Evolutionary conservation across 1,140 invertebrate genomes (phyloP), one percentile per base, ranked within the genome.

Genomic region (Probaryconus sp.): DNA sequence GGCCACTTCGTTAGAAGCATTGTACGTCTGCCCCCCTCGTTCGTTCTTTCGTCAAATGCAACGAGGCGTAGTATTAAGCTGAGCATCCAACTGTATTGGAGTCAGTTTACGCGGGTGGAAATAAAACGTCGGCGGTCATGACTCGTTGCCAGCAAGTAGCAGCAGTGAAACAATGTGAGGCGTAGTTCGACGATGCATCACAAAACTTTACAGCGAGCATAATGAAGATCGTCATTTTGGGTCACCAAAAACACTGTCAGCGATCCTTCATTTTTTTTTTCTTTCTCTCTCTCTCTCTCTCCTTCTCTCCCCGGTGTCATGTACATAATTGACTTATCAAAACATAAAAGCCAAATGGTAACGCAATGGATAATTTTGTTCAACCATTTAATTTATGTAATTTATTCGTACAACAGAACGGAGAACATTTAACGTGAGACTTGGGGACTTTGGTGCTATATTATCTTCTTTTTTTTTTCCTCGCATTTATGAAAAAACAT

Each of bases 21-120:
- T 70, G 73, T 76, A 42, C 55, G 50, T 51, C 61, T 53, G n/a
- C n/a, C n/a, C 60, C 38, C 60, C 56, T 51, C 72, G 37, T 38
- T 75, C 55, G 73, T 71, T 71, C 67, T 71, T 76, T 67, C 73
- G 67, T 76, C 73, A 76, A 71, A 76, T 70, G 73, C 73, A 71
- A 76, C 73, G 73, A 76, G 67, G 67, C 73, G 73, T 76, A 76
- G 68, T 56, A 76, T 72, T 68, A 71, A 71, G 74, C 68, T 55
- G 72, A 75, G 72, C 72, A 75, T 75, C 64, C 64, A 38, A 76
- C 65, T 70, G 73, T 76, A 69, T 75, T 68, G 71, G 71, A 74
- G 71, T 69, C 72, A 69, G 72, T 65, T 65, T 58, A 60, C 72
- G 72, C 72, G 72, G 72, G 72, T 75, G 72, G 72, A 75, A 75